Conservation (phyloP, 92 coral and sea anemone genomes). For the Diadumene lineata region DNA sequence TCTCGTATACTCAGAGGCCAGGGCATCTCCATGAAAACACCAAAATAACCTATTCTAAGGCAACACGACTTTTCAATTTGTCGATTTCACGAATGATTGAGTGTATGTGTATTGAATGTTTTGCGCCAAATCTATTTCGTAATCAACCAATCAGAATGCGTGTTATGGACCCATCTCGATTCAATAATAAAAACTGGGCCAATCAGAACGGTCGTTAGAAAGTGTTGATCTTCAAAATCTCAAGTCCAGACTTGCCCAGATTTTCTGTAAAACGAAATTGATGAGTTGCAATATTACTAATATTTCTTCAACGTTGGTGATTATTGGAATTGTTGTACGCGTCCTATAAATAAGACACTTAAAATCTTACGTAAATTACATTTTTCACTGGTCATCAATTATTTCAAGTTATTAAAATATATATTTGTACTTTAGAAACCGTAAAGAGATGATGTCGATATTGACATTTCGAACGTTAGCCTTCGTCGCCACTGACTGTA, state of each 20-base stretch:
- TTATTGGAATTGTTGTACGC: not conserved
- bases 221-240: not conserved
- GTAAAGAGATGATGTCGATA: too few relatives aligned
- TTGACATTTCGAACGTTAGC: too few relatives aligned
- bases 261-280: not conserved
- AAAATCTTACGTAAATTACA: not conserved
- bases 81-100: conserved; percentile 15
- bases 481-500: too few relatives aligned
- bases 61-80: not conserved
- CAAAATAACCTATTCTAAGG: not conserved
- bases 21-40: conserved; percentile 18
- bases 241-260: conserved; percentile 41
- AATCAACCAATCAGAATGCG: conserved; percentile 26
- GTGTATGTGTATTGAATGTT: conserved; percentile 14
- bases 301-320: not conserved
- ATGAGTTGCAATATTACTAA: conserved; percentile 1
- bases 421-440: too few relatives aligned
- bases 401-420: too few relatives aligned
- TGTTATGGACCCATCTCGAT: not conserved
- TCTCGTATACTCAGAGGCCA: conserved; percentile 31
- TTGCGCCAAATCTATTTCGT: conserved; percentile 25
- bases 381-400: too few relatives aligned
- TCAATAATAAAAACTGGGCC: conserved; percentile 4
- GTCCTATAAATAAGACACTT: not conserved
- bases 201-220: conserved; percentile 23